Conservation (phyloP, 2,888 invertebrate species). For the Druceiella hillmani region DNA sequence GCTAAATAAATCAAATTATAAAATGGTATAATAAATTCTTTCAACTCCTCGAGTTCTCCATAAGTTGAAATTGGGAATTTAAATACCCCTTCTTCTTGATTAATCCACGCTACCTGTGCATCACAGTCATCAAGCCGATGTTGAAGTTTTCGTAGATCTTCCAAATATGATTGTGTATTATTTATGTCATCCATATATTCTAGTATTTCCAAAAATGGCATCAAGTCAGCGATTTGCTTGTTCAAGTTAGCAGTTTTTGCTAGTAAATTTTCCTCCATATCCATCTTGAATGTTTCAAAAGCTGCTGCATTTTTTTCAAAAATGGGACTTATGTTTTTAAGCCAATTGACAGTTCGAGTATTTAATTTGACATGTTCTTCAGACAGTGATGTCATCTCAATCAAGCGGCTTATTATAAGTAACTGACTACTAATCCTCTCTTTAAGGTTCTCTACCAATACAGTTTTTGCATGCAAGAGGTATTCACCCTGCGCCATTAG, state of each 20-base stretch:
- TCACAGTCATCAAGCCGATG: slow-evolving; percentile 71
- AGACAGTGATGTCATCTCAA: slow-evolving; percentile 71
- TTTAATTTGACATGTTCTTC: slow-evolving; percentile 74
- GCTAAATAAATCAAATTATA: slow-evolving; percentile 61
- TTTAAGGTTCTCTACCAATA: slow-evolving; percentile 61
- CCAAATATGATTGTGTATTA: slow-evolving; percentile 72
- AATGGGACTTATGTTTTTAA: slow-evolving; percentile 71
- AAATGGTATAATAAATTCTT: slow-evolving; percentile 65
- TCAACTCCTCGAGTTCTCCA: slow-evolving; percentile 73
- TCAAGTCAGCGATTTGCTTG: slow-evolving; percentile 63
- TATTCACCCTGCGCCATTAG: slow-evolving; percentile 75
- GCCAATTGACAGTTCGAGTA: slow-evolving; percentile 78
- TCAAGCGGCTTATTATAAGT: slow-evolving; percentile 59
- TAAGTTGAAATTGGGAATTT: slow-evolving; percentile 75
- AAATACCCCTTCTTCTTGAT: slow-evolving; percentile 81
- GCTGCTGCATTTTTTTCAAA: slow-evolving; percentile 74
- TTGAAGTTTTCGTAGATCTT: slow-evolving; percentile 69
- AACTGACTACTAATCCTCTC: slow-evolving; percentile 65
- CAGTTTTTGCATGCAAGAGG: slow-evolving; percentile 73
- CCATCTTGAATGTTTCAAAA: slow-evolving; percentile 76
- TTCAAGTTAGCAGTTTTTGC: slow-evolving; percentile 65
- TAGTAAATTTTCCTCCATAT: slow-evolving; percentile 77
- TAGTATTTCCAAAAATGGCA: slow-evolving; percentile 69
- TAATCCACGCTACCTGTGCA: slow-evolving; percentile 77
- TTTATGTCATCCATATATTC: slow-evolving; percentile 80